A percentile compares a stretch with the other conserved stretches of the same genome.
These are phyloP conservation scores for Cephalopterus ornatus DNA, from an alignment of 2,113 vertebrate genomes.

Conservation along the genomic window DNA sequence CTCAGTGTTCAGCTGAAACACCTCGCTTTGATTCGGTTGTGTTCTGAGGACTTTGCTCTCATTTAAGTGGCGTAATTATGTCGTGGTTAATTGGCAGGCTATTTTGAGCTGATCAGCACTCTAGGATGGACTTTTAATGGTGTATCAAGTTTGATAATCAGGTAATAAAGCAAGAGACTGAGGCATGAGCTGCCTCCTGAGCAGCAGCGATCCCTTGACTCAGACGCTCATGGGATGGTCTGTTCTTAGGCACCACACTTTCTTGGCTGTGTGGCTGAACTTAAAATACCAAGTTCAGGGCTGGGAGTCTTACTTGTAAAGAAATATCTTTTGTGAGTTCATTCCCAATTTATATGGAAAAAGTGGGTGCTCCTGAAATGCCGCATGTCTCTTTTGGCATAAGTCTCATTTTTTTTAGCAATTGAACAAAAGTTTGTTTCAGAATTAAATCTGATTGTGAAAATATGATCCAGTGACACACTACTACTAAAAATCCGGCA, in stretches of 20 bases:
- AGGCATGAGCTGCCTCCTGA: neutral
- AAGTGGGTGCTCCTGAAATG: neutral
- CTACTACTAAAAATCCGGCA: too few species aligned
- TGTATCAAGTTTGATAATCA: neutral
- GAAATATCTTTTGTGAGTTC: neutral
- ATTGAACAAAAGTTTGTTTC: neutral
- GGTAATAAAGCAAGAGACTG: neutral
- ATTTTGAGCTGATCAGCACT: neutral
- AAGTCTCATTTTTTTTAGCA: neutral
- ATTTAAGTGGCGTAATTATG: neutral
- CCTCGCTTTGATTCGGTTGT: accelerated
- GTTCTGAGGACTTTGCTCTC: slow-evolving; percentile 20
- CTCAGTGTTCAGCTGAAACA: neutral
- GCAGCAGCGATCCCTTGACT: neutral
- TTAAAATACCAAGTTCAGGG: neutral
- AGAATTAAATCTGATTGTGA: neutral
- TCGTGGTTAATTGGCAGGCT: slow-evolving; percentile 23
- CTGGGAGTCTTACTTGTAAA: neutral
- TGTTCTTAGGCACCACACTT: neutral
- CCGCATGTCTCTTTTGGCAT: neutral
- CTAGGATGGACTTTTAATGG: neutral
- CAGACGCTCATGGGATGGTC: neutral
- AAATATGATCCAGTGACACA: too few species aligned
- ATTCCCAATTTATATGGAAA: neutral
- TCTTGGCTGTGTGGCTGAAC: neutral